Evolutionary conservation across 2,113 vertebrate species (phyloP), one percentile per base, ranked within the genome.

Genomic region (Odocoileus virginianus): DNA sequence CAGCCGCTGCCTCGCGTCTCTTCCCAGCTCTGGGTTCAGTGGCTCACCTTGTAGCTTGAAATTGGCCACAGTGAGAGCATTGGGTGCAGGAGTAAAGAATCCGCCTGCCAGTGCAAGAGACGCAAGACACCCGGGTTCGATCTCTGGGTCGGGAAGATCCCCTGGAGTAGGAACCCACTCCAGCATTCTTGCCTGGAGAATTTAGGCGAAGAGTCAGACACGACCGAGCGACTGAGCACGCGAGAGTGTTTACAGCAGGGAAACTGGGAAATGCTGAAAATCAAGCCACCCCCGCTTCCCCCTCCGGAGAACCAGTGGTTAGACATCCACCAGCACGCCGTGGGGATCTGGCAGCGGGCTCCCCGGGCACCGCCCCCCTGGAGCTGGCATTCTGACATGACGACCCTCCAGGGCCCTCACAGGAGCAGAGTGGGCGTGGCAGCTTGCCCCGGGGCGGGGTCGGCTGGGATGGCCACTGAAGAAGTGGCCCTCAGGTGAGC

Each of bases 61-160:
- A 45, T 9, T 10, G 78, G 47, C 52, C 13, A 7, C 0, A 33
- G 23, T 14, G 45, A 88, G 92, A 74, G 71, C 13, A 27, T 43
- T 1, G 21, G 71, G 40, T 25, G 71, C 11, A 74, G 71, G 19
- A 25, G 71, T 14, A 25, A 25, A 25, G 71, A 74, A 43, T 6
- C 36, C 36, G 7, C 71, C 71, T 25, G 6, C 11, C 6, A 6
- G 2, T 1, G 71, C 36, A 27, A 25, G 71, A 74, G 21, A 74
- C 1, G 3, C 21, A 25, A 27, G 71, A 43, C 71, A 14, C 40
- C 40, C 7, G 36, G 71, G 71, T 7, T 43, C 0, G 0, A 7
- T 43, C 71, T 27, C 12, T 14, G 40, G 40, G 40, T 27, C 12
- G 12, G 40, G 23, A 27, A 76, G 71, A 2, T 76, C 6, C 36